Percentiles rank a stretch among this genome's conserved stretches.
Evolutionary conservation across 1,140 invertebrate species (phyloP).

Genomic region (Lepidurus arcticus): DNA sequence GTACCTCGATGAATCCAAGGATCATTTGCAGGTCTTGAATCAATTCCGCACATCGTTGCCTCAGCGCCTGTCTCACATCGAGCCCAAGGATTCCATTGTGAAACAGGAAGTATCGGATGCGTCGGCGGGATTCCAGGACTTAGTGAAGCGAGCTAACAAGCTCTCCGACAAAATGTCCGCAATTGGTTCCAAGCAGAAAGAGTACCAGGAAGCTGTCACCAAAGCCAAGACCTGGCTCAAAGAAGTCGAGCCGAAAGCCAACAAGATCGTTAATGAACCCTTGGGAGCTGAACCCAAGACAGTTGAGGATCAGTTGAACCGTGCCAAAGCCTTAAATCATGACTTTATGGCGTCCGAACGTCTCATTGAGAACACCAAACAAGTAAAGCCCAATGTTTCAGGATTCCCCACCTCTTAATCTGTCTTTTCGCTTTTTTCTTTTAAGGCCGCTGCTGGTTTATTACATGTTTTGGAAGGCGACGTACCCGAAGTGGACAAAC

Average conservation of each 20-base stretch:
- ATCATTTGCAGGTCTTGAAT: conserved; percentile 73
- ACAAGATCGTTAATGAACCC: conserved; percentile 50
- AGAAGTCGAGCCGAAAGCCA: conserved; percentile 69
- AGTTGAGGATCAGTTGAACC: conserved; percentile 78
- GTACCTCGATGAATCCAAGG: conserved; percentile 88
- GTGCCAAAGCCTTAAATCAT: conserved; percentile 75
- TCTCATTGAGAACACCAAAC: conserved; percentile 71
- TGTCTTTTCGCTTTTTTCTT: conserved; percentile 42
- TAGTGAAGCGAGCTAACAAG: conserved; percentile 66
- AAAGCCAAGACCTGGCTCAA: conserved; percentile 76
- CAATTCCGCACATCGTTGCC: conserved; percentile 76
- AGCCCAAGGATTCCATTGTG: conserved; percentile 64
- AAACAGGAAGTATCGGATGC: conserved; percentile 59
- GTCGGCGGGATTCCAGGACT: conserved; percentile 50
- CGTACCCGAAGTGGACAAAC: conserved; percentile 66
- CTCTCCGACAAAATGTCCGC: conserved; percentile 70
- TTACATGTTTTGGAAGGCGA: conserved; percentile 71
- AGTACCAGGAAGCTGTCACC: conserved; percentile 76
- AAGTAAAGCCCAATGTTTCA: conserved; percentile 45
- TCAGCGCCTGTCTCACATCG: conserved; percentile 67
- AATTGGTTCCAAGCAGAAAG: conserved; percentile 67
- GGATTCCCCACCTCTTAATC: too few species aligned
- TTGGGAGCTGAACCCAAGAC: conserved; percentile 75
- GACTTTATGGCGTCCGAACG: conserved; percentile 79
- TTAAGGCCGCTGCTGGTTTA: conserved; percentile 57